phyloP scores from a whole-genome alignment of 1,140 invertebrate species.

The Zophobas morio region DNA sequence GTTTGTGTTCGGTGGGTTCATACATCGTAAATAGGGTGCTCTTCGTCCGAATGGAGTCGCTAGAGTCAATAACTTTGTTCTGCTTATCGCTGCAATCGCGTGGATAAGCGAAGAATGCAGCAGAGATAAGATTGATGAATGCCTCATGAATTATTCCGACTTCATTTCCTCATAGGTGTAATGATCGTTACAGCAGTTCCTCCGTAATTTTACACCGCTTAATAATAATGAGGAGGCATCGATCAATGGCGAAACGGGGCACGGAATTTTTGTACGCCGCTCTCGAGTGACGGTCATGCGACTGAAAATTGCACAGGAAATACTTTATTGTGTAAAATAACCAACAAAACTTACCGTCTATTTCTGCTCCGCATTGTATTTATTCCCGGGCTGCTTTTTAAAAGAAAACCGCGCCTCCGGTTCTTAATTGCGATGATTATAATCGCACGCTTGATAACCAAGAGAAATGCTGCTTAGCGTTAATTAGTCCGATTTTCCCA shows the following conservation, averaged over 20 bases:
- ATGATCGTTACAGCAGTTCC: not conserved
- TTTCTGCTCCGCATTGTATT: no score
- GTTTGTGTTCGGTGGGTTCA: not conserved
- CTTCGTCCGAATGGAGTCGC: constrained; percentile 2
- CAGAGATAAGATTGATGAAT: constrained; percentile 28
- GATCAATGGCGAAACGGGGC: not conserved
- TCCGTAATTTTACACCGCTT: constrained; percentile 1
- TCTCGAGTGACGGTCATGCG: no score
- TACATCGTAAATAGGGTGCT: constrained; percentile 22
- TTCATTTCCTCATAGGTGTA: constrained; percentile 6
- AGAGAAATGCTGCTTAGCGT: not conserved
- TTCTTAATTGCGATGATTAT: not conserved
- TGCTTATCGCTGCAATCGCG: not conserved
- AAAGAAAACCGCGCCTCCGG: not conserved
- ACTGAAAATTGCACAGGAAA: no score
- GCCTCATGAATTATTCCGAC: constrained; percentile 28
- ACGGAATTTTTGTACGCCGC: no score
- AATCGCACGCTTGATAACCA: not conserved
- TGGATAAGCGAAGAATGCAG: not conserved
- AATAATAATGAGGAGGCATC: not conserved
- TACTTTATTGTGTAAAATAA: no score
- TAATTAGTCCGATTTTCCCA: not conserved
- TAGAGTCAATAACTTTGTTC: constrained; percentile 16
- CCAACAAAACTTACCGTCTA: no score
- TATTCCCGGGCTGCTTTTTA: no score